Evolutionary conservation across 2,113 vertebrate genomes (phyloP).

Genomic region (Empidonax traillii): DNA sequence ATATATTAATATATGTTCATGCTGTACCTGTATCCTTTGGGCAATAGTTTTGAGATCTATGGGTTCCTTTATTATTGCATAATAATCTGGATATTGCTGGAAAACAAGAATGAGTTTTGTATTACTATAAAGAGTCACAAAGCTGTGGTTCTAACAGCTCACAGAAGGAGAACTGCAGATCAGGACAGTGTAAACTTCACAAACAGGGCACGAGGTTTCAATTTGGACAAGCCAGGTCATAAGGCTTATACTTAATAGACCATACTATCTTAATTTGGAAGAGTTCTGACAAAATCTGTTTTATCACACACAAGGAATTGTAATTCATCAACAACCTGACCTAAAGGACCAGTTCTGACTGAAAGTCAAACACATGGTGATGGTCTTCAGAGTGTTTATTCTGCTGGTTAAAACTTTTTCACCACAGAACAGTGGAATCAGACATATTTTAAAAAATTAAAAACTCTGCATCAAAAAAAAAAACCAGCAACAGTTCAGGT

Average conservation of each 20-base stretch:
- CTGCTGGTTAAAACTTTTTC: not conserved
- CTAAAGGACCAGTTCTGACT: not conserved
- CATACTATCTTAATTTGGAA: too few species aligned
- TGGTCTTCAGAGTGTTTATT: not conserved
- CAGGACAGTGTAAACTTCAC: not conserved
- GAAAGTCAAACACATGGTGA: not conserved
- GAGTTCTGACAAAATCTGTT: too few species aligned
- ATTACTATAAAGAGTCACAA: not conserved
- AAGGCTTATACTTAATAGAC: too few species aligned
- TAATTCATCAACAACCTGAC: not conserved
- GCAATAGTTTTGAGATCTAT: conserved; percentile 96
- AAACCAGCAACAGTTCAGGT: too few species aligned
- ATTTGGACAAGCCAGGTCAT: not conserved
- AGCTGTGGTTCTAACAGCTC: not conserved
- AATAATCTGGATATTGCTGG: conserved; percentile 99
- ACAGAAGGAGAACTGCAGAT: accelerated
- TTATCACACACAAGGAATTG: not conserved
- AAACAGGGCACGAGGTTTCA: not conserved
- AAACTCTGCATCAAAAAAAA: not conserved
- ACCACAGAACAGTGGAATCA: not conserved
- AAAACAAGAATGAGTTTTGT: conserved; percentile 50
- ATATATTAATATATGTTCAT: not conserved
- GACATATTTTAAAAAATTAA: not conserved
- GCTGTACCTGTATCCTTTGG: conserved; percentile 93
- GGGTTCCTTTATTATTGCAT: conserved; percentile 98